These are phyloP conservation scores for Otolemur garnettii DNA, from an alignment of 2,113 vertebrate genomes.

Conservation along the genomic window DNA sequence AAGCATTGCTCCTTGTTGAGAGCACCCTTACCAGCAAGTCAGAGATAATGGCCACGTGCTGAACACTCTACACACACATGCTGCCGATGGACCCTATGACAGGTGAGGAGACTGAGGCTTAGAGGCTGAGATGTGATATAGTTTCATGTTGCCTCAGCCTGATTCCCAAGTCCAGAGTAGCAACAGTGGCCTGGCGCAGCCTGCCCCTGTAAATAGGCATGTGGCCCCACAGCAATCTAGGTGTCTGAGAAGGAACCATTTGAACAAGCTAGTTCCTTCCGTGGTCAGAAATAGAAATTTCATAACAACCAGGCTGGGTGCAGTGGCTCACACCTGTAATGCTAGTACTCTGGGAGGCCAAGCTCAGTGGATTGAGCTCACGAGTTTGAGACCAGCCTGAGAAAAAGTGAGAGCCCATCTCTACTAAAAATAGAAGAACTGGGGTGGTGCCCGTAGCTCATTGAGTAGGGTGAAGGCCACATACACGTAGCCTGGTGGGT, in stretches of 20 bases:
- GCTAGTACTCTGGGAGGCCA: too few relatives aligned
- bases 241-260: not conserved
- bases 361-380: too few relatives aligned
- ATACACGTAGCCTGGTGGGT: too few relatives aligned
- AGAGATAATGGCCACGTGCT: not conserved
- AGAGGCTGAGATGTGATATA: not conserved
- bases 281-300: fast-evolving
- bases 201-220: not conserved
- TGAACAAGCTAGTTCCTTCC: not conserved
- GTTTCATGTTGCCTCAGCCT: not conserved
- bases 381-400: too few relatives aligned
- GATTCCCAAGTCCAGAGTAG: not conserved
- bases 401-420: too few relatives aligned
- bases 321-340: too few relatives aligned
- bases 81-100: not conserved
- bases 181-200: not conserved
- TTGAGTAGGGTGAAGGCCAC: too few relatives aligned
- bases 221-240: not conserved
- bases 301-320: too few relatives aligned
- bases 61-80: too few relatives aligned
- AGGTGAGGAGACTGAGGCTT: not conserved
- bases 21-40: not conserved
- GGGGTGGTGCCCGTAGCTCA: too few relatives aligned
- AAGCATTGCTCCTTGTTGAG: not conserved
- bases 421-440: too few relatives aligned